Evolutionary conservation across 1,140 invertebrate species (phyloP).

Genomic region (Papilio machaon): DNA sequence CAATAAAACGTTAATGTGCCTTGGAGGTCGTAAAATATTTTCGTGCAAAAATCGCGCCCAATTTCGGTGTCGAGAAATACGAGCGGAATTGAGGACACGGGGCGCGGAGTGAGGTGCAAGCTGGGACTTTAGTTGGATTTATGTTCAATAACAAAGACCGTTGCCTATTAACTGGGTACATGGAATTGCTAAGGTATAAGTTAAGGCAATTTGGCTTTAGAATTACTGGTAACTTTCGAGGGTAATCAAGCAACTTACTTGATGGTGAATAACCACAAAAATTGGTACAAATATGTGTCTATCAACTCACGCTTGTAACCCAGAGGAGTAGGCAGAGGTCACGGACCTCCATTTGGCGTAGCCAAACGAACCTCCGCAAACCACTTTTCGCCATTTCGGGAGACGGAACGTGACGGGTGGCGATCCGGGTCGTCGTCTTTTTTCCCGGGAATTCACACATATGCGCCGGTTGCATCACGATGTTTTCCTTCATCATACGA

Average conservation of each 20-base stretch:
- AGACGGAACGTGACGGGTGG: too few relatives aligned
- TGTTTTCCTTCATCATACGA: too few relatives aligned
- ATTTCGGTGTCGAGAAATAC: conserved; percentile 32
- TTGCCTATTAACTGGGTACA: conserved; percentile 22
- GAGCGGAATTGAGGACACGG: background rate
- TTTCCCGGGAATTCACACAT: too few relatives aligned
- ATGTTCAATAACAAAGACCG: conserved; percentile 29
- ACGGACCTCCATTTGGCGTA: too few relatives aligned
- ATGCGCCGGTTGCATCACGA: too few relatives aligned
- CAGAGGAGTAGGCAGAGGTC: too few relatives aligned
- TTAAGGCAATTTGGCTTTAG: background rate
- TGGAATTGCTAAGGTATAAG: background rate
- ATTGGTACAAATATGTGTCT: too few relatives aligned
- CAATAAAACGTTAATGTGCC: conserved; percentile 31
- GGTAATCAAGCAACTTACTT: background rate
- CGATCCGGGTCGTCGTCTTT: too few relatives aligned
- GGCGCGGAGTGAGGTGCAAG: background rate
- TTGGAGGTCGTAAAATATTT: conserved; percentile 29
- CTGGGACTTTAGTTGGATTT: conserved; percentile 26
- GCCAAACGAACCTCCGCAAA: too few relatives aligned
- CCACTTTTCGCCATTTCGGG: too few relatives aligned
- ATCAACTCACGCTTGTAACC: too few relatives aligned
- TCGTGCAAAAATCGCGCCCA: conserved; percentile 29
- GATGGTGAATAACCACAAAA: background rate
- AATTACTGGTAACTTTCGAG: background rate